phyloP scores from a whole-genome alignment of 2,113 vertebrate species.

The Phainopepla nitens region DNA sequence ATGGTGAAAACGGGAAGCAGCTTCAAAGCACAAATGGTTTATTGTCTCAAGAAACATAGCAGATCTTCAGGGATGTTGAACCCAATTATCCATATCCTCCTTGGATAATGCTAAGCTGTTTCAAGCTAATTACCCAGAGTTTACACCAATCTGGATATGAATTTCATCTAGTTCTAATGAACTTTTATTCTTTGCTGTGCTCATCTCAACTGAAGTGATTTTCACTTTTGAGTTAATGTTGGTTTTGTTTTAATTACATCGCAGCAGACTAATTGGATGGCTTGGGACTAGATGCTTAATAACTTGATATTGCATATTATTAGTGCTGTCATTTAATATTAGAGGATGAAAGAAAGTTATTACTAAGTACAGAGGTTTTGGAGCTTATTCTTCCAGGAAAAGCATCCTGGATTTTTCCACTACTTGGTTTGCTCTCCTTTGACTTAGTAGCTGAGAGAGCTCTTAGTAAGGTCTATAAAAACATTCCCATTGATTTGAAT shows the following conservation, averaged over 20 bases:
- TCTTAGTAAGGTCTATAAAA: conserved; percentile 8
- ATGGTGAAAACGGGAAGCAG: conserved; percentile 3
- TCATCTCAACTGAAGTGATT: conserved; percentile 9
- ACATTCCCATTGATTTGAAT: not conserved
- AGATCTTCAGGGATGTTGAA: conserved; percentile 65
- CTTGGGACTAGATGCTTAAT: conserved; percentile 52
- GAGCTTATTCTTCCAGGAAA: not conserved
- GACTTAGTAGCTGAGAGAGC: not conserved
- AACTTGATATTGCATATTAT: conserved; percentile 52
- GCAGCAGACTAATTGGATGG: conserved; percentile 47
- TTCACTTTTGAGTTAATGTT: conserved; percentile 46
- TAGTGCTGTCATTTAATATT: conserved; percentile 52
- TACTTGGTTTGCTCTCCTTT: not conserved
- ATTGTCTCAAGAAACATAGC: conserved; percentile 55
- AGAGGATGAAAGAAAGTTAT: conserved; percentile 21
- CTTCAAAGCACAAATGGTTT: conserved; percentile 50
- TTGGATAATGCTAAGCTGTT: conserved; percentile 63
- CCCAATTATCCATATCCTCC: conserved; percentile 66
- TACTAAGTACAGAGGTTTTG: not conserved
- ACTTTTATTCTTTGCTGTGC: conserved; percentile 42
- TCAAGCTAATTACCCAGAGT: conserved; percentile 62
- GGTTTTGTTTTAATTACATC: conserved; percentile 62
- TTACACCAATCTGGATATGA: conserved; percentile 58
- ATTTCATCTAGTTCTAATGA: conserved; percentile 57
- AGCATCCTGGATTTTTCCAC: not conserved